Percentiles rank a stretch among this genome's conserved stretches.
Evolutionary conservation across 92 coral and sea anemone species (phyloP).

Genomic region (Porites evermanni): DNA sequence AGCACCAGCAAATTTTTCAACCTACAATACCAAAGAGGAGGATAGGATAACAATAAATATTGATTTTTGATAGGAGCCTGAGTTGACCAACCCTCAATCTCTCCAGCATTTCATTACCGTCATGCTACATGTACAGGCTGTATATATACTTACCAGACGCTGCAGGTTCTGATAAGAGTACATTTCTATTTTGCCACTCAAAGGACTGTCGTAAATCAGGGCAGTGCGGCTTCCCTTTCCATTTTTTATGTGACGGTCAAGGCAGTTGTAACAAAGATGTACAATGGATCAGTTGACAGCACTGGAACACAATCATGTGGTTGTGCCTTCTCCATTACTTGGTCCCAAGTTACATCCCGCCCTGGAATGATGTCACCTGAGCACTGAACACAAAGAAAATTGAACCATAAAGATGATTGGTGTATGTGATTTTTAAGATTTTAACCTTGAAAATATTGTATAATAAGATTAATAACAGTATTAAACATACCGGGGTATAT

Average conservation of each 20-base stretch:
- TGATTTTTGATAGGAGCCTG: too few relatives aligned
- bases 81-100: too few relatives aligned
- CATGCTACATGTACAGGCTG: too few relatives aligned
- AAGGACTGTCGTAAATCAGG: conserved; percentile 93
- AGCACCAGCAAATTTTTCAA: conserved; percentile 94
- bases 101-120: too few relatives aligned
- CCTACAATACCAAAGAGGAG: conserved; percentile 52
- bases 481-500: too few relatives aligned
- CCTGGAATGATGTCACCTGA: conserved; percentile 86
- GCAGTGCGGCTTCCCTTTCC: conserved; percentile 83
- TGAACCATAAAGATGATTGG: too few relatives aligned
- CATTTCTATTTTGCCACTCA: conserved; percentile 86
- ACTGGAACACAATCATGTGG: conserved; percentile 96
- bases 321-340: conserved; percentile 86
- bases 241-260: conserved; percentile 88
- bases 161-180: conserved; percentile 85
- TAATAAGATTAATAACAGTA: too few relatives aligned
- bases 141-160: conserved; percentile 32
- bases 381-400: conserved; percentile 53
- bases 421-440: too few relatives aligned
- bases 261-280: conserved; percentile 94
- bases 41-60: too few relatives aligned
- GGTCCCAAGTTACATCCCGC: conserved; percentile 93
- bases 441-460: too few relatives aligned
- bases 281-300: conserved; percentile 88